A percentile compares a stretch with the other conserved stretches of the same genome.
Conservation (phyloP, 2,888 invertebrate genomes). For the Nomada fucata region DNA sequence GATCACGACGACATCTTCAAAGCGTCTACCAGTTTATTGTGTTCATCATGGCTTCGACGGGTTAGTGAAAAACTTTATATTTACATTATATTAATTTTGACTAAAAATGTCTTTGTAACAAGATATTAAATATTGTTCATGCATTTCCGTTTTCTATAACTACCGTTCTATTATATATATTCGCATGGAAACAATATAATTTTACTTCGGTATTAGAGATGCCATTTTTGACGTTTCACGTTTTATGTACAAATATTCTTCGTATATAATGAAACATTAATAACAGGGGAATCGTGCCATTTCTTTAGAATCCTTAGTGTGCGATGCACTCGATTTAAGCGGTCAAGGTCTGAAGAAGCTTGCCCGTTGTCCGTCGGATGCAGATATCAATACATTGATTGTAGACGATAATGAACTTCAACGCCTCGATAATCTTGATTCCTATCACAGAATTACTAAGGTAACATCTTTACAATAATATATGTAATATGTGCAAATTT, state of each 20-base stretch:
- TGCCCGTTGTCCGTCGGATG: slow-evolving; percentile 89
- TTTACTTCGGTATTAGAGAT: slow-evolving; percentile 13
- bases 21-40: slow-evolving; percentile 76
- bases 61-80: slow-evolving; percentile 74
- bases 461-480: slow-evolving; percentile 82
- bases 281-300: slow-evolving; percentile 17
- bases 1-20: slow-evolving; percentile 72
- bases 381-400: slow-evolving; percentile 89
- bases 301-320: slow-evolving; percentile 72
- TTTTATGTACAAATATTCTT: slow-evolving; percentile 3
- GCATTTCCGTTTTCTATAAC: background rate
- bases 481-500: background rate
- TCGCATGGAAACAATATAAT: slow-evolving; percentile 15
- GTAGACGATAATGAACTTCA: slow-evolving; percentile 95
- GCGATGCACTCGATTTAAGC: slow-evolving; percentile 90
- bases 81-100: slow-evolving; percentile 43
- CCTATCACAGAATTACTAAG: slow-evolving; percentile 91
- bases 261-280: background rate
- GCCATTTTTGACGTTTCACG: slow-evolving; percentile 55
- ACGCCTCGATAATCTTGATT: slow-evolving; percentile 94
- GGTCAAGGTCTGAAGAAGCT: slow-evolving; percentile 93
- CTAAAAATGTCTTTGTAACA: slow-evolving; percentile 12
- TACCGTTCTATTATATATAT: slow-evolving; percentile 8
- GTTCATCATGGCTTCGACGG: slow-evolving; percentile 81
- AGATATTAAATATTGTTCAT: background rate